These are phyloP conservation scores for Austrolebias charrua DNA, from an alignment of 2,797 vertebrate species.

Conservation along the genomic window DNA sequence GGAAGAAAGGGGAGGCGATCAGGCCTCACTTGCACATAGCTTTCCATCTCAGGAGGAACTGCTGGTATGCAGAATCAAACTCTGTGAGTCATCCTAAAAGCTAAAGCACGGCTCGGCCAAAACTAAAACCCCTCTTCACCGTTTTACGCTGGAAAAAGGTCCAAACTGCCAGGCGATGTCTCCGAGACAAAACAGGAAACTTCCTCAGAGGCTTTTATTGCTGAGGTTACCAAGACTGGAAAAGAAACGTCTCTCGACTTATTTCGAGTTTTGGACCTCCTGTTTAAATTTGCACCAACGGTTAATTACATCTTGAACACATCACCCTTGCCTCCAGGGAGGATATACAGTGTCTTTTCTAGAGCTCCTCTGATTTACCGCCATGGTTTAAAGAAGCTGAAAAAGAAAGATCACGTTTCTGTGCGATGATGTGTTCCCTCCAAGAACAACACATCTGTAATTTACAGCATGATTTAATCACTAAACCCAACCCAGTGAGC, in stretches of 20 bases:
- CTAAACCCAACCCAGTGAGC: constrained; percentile 1
- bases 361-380: constrained; percentile 34
- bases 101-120: constrained; percentile 19
- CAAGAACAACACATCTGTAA: constrained; percentile 42
- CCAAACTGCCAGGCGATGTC: neutral
- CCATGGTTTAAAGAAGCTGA: constrained; percentile 43
- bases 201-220: neutral
- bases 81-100: constrained; percentile 35
- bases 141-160: constrained; percentile 16
- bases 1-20: constrained; percentile 33
- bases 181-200: constrained; percentile 41
- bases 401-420: constrained; percentile 42
- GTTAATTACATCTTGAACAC: constrained; percentile 19
- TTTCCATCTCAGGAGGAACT: constrained; percentile 54
- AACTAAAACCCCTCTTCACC: neutral
- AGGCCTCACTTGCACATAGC: constrained; percentile 48
- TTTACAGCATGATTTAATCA: constrained; percentile 31
- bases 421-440: constrained; percentile 20
- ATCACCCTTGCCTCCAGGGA: constrained; percentile 25
- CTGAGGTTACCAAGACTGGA: constrained; percentile 9
- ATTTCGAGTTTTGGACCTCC: neutral
- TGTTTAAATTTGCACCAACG: constrained; percentile 18
- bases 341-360: constrained; percentile 46
- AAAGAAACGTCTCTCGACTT: neutral
- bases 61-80: constrained; percentile 51